Base-by-base conservation (phyloP, 2,888 invertebrate species). In the Dasysyrphus tricinctus region DNA sequence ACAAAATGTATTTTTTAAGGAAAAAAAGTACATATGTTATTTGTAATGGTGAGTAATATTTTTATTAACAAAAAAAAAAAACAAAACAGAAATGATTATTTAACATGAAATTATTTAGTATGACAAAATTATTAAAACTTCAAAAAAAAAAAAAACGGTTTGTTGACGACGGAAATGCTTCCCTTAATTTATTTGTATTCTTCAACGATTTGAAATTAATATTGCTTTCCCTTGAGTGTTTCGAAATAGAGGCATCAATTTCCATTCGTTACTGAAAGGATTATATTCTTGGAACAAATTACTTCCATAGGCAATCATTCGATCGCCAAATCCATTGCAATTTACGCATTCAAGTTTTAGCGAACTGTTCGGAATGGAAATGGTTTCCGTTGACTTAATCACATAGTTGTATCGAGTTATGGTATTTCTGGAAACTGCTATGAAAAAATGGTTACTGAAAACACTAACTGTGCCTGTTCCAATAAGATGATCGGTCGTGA, bases 361-460 rank as follows among this genome's bases (percentile, higher is more conserved):
- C 24, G 16, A 16, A 16, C 8, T 14, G 0, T 32, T 67, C 0
- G 16, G 3, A 34, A 49, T n/a, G 7, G 7, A 4, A 19, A 67
- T 24, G 1, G 16, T 51, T 19, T 67, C 49, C 9, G 37, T 11
- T 8, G 67, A 37, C 19, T 69, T 49, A 11, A 24, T 51, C 2
- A 51, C 8, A 24, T 39, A 51, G 14, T 49, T 69, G 51, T 51
- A 69, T 39, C 51, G 19, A 3, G 34, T 51, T 37, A 69, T 69
- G 3, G 14, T 5, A 1, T 14, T 37, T 39, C 4, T 19, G 5
- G 67, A 37, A 9, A 69, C 24, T 24, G 51, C 67, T 51, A 69
- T 37, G 19, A 69, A 69, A 8, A 51, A 51, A 24, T 51, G n/a
- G 39, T 69, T 51, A 37, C 24, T 51, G 37, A 69, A 69, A 2